Base-by-base conservation (phyloP, 2,797 vertebrate species). In the Loris lydekkerianus region DNA sequence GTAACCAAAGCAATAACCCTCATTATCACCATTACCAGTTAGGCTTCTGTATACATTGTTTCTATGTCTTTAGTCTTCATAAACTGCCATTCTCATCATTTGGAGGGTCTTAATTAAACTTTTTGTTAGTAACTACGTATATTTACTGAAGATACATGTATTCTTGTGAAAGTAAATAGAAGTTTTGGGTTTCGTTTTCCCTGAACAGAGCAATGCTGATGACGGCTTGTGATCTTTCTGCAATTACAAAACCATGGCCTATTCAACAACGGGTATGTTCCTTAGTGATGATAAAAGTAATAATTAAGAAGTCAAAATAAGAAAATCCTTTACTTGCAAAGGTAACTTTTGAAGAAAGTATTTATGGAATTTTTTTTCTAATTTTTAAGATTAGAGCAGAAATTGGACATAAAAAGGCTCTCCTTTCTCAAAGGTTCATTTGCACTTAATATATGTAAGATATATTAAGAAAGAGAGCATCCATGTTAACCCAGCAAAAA, bases 211-310 rank as follows among this genome's bases (percentile, higher is more conserved):
- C 99, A 5, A 99, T 99, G 99, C 97, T 99, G 98, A 99, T 99
- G 99, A 99, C 99, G 58, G 99, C 99, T 0, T 99, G 99, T 93
- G 99, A 99, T 96, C 99, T 99, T 85, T 99, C 99, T 43, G 99
- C 99, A 34, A 99, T 99, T 98, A 99, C 99, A n/a, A 99, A 99
- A 95, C 99, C 99, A 31, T 99, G 99, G 99, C 99, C 99, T 7
- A 99, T 99, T 93, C 99, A 99, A 96, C 99, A 99, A 93, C 99
- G 99, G 99, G 99, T 99, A 98, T 88, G 97, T 97, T 67, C 56
- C 56, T 95, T 76, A 15, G 63, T 91, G 91, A 31, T 9, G 3
- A 40, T 17, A 37, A 60, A n/a, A 43, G 4, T 73, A 25, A 5
- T 10, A 10, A 61, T 76, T 86, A 49, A 34, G 61, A 83, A 81